These are phyloP conservation scores for Acleris laterana DNA, from an alignment of 2,888 invertebrate genomes.

Conservation along the genomic window DNA sequence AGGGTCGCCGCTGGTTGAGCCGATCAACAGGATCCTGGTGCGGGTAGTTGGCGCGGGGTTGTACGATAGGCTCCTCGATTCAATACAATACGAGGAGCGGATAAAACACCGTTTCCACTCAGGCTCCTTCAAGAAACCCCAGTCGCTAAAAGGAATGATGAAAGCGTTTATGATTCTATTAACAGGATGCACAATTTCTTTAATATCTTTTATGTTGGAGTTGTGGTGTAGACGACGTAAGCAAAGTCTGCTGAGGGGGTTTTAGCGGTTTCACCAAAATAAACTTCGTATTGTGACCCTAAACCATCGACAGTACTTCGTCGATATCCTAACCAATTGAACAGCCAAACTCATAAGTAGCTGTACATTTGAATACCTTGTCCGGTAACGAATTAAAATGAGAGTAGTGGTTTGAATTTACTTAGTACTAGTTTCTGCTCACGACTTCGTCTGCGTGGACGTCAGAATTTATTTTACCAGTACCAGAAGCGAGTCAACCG, in stretches of 20 bases:
- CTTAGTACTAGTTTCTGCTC: no score
- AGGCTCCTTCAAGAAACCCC: slow-evolving; percentile 13
- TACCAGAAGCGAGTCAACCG: no score
- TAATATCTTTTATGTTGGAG: slow-evolving; percentile 44
- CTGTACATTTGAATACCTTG: no score
- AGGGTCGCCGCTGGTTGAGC: slow-evolving; percentile 46
- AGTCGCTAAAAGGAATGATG: slow-evolving; percentile 42
- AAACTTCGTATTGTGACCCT: no score
- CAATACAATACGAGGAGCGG: slow-evolving; percentile 33
- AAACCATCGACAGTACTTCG: no score
- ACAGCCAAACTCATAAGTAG: no score
- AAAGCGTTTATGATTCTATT: slow-evolving; percentile 45
- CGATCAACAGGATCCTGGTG: slow-evolving; percentile 37
- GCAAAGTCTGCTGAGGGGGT: background rate
- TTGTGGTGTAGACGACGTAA: slow-evolving; percentile 8
- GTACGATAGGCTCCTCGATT: slow-evolving; percentile 26
- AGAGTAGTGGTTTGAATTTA: no score
- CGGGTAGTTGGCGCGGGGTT: slow-evolving; percentile 43
- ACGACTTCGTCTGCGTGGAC: no score
- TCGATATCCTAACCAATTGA: no score
- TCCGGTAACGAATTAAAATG: no score
- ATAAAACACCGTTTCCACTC: slow-evolving; percentile 43
- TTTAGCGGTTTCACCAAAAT: no score
- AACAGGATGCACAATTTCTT: slow-evolving; percentile 47
- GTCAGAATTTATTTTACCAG: no score